Evolutionary conservation across 1,140 invertebrate species (phyloP).

Genomic region (Panulirus ornatus): DNA sequence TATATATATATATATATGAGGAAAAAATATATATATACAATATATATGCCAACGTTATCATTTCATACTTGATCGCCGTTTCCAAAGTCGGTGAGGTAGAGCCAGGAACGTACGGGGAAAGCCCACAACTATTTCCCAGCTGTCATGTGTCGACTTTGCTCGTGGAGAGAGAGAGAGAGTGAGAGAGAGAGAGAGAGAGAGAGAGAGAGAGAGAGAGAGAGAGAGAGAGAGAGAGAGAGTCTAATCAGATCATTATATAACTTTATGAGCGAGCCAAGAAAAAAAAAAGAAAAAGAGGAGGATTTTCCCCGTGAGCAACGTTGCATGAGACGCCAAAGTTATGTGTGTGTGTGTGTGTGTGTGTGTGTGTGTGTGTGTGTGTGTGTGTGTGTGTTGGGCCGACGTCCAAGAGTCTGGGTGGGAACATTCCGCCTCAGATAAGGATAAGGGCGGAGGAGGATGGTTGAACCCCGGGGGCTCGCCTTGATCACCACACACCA

Average conservation of each 20-base stretch:
- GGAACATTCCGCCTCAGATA: neutral
- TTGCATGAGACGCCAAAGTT: no score
- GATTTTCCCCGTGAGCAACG: no score
- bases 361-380: slow-evolving; percentile 1
- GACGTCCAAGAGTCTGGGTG: neutral
- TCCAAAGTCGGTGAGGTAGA: no score
- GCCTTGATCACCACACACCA: neutral
- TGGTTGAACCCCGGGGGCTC: neutral
- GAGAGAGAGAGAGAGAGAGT: slow-evolving; percentile 46
- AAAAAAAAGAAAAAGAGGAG: neutral
- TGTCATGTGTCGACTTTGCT: no score
- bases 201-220: slow-evolving; percentile 50
- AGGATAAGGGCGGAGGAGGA: neutral
- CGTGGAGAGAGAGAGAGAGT: slow-evolving; percentile 30
- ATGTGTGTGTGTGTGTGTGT: neutral
- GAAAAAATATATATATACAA: neutral
- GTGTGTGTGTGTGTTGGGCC: neutral
- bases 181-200: slow-evolving; percentile 32
- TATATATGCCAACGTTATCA: no score
- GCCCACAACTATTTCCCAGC: no score
- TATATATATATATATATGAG: neutral
- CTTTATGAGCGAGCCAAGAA: neutral
- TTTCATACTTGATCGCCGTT: no score
- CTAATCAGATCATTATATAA: neutral
- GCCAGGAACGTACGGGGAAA: no score